These are phyloP conservation scores for Anoplophora glabripennis DNA, from an alignment of 1,140 invertebrate genomes.

Conservation along the genomic window DNA sequence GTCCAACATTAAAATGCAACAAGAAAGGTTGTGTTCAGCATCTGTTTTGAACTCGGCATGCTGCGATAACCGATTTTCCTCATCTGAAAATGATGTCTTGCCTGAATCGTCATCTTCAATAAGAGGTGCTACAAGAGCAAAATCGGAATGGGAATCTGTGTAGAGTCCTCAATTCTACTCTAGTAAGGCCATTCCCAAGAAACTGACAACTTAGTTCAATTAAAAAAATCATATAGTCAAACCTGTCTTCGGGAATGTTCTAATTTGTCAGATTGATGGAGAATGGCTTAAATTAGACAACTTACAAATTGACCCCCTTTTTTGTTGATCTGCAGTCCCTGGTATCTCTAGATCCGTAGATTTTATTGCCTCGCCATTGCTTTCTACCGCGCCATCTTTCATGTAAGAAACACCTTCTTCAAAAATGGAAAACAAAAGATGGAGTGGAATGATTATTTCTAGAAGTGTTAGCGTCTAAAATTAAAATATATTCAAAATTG, in stretches of 20 bases:
- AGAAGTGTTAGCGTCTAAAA: constrained; percentile 75
- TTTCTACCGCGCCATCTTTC: constrained; percentile 55
- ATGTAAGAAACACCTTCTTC: constrained; percentile 73
- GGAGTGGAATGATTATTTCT: constrained; percentile 84
- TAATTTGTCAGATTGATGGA: neutral
- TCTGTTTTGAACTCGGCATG: constrained; percentile 62
- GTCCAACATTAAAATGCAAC: constrained; percentile 95
- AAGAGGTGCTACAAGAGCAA: constrained; percentile 54
- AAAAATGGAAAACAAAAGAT: constrained; percentile 85
- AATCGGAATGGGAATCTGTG: neutral
- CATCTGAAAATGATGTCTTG: constrained; percentile 70
- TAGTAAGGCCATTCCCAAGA: neutral
- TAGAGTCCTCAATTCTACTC: constrained; percentile 6
- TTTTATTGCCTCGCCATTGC: constrained; percentile 48
- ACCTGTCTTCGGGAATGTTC: neutral
- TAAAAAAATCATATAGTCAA: neutral
- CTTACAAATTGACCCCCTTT: constrained; percentile 59
- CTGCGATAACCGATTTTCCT: constrained; percentile 60
- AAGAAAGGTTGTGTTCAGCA: constrained; percentile 77
- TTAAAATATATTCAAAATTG: neutral
- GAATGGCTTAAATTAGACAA: constrained; percentile 9
- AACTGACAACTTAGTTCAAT: too few species aligned
- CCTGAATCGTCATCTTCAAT: constrained; percentile 64
- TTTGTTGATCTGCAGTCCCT: constrained; percentile 38
- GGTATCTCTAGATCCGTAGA: constrained; percentile 44